A percentile compares a stretch with the other conserved stretches of the same genome.
Conservation (phyloP, 2,888 invertebrate species). For the Plutella xylostella region DNA sequence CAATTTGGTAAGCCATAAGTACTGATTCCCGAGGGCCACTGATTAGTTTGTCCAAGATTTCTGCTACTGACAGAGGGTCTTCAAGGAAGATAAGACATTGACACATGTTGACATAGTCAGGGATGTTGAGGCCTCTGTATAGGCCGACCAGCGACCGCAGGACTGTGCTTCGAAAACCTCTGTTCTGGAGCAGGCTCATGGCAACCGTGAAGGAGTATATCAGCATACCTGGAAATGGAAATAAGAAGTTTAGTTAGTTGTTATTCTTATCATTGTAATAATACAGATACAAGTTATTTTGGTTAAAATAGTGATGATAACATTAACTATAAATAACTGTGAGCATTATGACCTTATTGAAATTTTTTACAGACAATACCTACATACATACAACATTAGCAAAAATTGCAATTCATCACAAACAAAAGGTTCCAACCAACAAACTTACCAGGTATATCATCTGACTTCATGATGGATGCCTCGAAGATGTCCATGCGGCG, state of each 20-base stretch:
- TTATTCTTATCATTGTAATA: no score
- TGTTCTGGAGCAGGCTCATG: slow-evolving; percentile 95
- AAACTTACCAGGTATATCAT: slow-evolving; percentile 78
- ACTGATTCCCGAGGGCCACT: slow-evolving; percentile 82
- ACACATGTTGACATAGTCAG: slow-evolving; percentile 98
- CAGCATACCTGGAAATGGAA: slow-evolving; percentile 76
- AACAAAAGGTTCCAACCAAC: not conserved
- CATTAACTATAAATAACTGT: no score
- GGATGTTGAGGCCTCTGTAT: slow-evolving; percentile 88
- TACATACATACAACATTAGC: no score
- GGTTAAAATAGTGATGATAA: no score
- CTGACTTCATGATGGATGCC: slow-evolving; percentile 89
- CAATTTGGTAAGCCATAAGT: slow-evolving; percentile 98
- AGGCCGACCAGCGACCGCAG: slow-evolving; percentile 89
- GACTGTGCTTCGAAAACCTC: slow-evolving; percentile 92
- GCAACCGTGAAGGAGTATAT: slow-evolving; percentile 96
- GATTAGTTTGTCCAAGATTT: slow-evolving; percentile 90
- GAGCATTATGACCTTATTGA: no score
- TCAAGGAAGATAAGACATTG: slow-evolving; percentile 97
- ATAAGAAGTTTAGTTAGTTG: not conserved
- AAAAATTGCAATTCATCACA: no score
- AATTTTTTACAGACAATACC: no score
- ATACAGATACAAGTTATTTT: no score
- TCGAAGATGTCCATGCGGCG: slow-evolving; percentile 97
- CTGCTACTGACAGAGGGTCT: slow-evolving; percentile 92